Evolutionary conservation across 2,888 invertebrate species (phyloP), one percentile per base, ranked within the genome.

Genomic region (Eudemis profundana): DNA sequence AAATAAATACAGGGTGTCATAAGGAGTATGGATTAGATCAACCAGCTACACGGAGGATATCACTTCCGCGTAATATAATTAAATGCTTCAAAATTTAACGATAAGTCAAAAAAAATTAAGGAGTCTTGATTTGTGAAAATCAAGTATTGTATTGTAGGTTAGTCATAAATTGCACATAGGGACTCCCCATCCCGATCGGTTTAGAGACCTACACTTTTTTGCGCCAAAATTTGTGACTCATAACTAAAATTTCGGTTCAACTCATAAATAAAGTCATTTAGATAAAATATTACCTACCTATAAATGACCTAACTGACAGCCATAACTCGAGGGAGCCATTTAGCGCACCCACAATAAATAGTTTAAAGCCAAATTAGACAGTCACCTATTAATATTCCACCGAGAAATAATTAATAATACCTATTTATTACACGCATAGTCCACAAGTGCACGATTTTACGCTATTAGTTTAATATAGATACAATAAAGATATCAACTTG

Each of bases 401-500:
- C 50, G 71, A 70, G 57, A 54, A 68, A 73, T 76, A 74, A 75
- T 76, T 72, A 72, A 72, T 74, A 69, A 46, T 53, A 40, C 38
- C 59, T 60, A 60, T 65, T 65, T 65, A 65, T 65, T 65, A 60
- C 63, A 49, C 63, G 59, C 44, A 51, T 65, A 60, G 27, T 46
- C 51, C 36, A 46, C 65, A 59, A 65, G 59, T 53, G 59, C 65
- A 65, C 65, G 65, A 65, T 60, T 74, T 77, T 72, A 74, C 72
- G 69, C 71, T 78, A 82, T 83, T 84, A 78, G 78, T 78, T 77
- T 69, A 79, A 81, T 83, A 81, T 80, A 81, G 83, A 85, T 85
- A 78, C 78, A 81, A 86, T 86, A 85, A 86, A 87, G 84, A 87
- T 88, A 87, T 81, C 81, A 77, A 76, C 74, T 76, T 78, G 77